phyloP scores from a whole-genome alignment of 30 jellyfish, hydroid and myxozoan genomes.

The Morbakka virulenta region DNA sequence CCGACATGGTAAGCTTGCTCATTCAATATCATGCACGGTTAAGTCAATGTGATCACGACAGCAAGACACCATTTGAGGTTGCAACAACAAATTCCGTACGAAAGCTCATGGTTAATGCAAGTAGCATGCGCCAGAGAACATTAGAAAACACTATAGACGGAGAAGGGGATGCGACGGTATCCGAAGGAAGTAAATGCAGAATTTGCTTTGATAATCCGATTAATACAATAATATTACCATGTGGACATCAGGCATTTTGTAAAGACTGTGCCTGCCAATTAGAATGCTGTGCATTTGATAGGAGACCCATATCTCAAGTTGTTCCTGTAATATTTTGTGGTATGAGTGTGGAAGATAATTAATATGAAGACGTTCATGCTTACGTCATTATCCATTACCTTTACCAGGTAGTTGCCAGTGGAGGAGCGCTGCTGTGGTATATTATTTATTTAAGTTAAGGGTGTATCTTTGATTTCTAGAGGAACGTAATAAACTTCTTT shows the following conservation, averaged over 20 bases:
- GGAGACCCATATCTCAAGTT: constrained; percentile 74
- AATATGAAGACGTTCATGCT: too few relatives aligned
- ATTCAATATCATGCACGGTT: constrained; percentile 68
- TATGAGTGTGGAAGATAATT: too few relatives aligned
- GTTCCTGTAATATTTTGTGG: too few relatives aligned
- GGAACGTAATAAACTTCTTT: too few relatives aligned
- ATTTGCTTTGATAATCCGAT: constrained; percentile 74
- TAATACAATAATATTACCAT: constrained; percentile 77
- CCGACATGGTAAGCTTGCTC: constrained; percentile 32
- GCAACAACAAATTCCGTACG: constrained; percentile 78
- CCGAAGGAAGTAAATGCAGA: constrained; percentile 44
- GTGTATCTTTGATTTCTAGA: too few relatives aligned
- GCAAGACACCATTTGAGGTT: constrained; percentile 88
- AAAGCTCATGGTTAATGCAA: constrained; percentile 59
- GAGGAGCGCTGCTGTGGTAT: too few relatives aligned
- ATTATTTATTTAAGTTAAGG: too few relatives aligned
- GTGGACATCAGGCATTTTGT: constrained; percentile 86
- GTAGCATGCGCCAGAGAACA: not conserved
- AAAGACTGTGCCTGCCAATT: constrained; percentile 72
- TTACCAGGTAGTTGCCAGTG: too few relatives aligned
- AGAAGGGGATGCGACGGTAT: constrained; percentile 42
- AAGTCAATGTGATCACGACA: constrained; percentile 53
- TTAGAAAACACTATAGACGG: constrained; percentile 31
- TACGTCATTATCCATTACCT: too few relatives aligned
- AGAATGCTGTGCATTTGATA: constrained; percentile 80